Evolutionary conservation across 2,888 invertebrate species (phyloP), one percentile per base, ranked within the genome.

Genomic region (Corbicula japonica): DNA sequence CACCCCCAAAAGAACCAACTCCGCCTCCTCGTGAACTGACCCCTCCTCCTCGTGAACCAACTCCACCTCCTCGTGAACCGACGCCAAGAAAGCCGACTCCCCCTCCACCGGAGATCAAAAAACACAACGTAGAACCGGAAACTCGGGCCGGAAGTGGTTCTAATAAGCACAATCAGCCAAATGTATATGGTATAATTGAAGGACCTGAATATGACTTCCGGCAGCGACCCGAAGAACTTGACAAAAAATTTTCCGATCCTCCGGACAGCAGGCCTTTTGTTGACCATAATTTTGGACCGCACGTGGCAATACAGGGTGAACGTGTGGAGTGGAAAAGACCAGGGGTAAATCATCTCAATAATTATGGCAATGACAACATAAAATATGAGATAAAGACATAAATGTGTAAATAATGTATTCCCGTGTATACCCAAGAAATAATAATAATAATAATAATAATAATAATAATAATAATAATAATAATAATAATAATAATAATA

Each of bases 321-420:
- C 41, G 41, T 1, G 48, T 91, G 6, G 85, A 86, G 58, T 91
- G 90, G 90, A 91, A 90, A 72, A 66, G 91, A 54, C 90, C 91
- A 21, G 50, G 52, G 52, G 91, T 91, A 82, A 76, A 85, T 79
- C n/a, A n/a, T n/a, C n/a, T n/a, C n/a, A n/a, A n/a, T n/a, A n/a
- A n/a, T n/a, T n/a, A n/a, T n/a, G n/a, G n/a, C n/a, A n/a, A n/a
- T n/a, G n/a, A n/a, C n/a, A n/a, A n/a, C n/a, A n/a, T n/a, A n/a
- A n/a, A n/a, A n/a, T n/a, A n/a, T n/a, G n/a, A n/a, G n/a, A n/a
- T n/a, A n/a, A n/a, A n/a, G n/a, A n/a, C n/a, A n/a, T n/a, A n/a
- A n/a, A n/a, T n/a, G n/a, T n/a, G n/a, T n/a, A n/a, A n/a, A n/a
- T n/a, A n/a, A n/a, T n/a, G n/a, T n/a, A n/a, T n/a, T n/a, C n/a